A percentile compares a stretch with the other conserved stretches of the same genome.
Evolutionary conservation across 2,888 invertebrate genomes (phyloP).

Genomic region (Tipula confusa): DNA sequence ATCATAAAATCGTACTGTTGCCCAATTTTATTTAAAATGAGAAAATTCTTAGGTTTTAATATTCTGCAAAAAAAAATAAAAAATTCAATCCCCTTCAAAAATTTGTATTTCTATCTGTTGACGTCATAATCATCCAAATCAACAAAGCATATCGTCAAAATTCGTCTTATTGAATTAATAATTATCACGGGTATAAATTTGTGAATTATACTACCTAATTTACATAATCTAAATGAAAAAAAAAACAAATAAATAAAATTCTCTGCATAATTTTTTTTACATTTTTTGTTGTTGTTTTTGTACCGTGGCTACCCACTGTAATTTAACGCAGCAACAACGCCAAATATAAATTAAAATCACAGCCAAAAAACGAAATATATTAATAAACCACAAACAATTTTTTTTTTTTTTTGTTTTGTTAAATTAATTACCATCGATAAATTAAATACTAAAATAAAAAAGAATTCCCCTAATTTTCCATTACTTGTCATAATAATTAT

Average conservation of each 20-base stretch:
- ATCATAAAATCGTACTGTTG: background rate
- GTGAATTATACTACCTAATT: background rate
- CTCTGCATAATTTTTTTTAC: background rate
- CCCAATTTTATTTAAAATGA: background rate
- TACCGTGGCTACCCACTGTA: background rate
- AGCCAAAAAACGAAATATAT: background rate
- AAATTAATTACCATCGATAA: constrained; percentile 21
- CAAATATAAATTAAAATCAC: constrained; percentile 1
- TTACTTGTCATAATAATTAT: background rate
- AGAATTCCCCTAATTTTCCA: background rate
- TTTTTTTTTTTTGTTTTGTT: too few species aligned
- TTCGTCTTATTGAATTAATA: background rate
- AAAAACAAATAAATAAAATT: background rate
- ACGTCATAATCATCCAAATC: background rate
- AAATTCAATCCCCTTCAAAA: background rate
- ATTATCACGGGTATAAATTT: background rate
- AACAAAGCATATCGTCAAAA: background rate
- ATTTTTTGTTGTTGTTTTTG: background rate
- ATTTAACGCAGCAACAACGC: background rate
- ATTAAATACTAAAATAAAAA: background rate
- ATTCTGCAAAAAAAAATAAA: too few species aligned
- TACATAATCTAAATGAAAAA: background rate
- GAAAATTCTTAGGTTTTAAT: too few species aligned
- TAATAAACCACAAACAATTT: background rate
- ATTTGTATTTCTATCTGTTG: background rate